Percentiles rank a stretch among this genome's conserved stretches.
These are phyloP conservation scores for Hydrocynus forskahlii DNA, from an alignment of 2,797 vertebrate genomes.

Conservation along the genomic window DNA sequence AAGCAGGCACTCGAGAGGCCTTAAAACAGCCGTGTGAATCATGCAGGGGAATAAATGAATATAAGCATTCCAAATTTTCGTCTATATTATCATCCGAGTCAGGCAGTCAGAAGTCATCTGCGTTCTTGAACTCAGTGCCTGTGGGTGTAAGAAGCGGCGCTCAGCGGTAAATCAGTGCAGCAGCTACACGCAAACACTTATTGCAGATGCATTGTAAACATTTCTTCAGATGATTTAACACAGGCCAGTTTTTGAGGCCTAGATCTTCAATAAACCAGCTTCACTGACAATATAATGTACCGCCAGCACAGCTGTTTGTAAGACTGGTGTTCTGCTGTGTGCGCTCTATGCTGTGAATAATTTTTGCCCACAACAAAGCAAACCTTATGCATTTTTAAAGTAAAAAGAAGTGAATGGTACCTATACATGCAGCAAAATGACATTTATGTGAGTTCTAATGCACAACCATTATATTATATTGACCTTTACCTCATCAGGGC, in stretches of 20 bases:
- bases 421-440: no score
- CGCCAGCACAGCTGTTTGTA: neutral
- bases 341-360: neutral
- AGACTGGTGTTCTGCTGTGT: no score
- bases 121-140: neutral
- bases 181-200: constrained; percentile 23
- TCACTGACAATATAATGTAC: neutral
- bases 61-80: constrained; percentile 1
- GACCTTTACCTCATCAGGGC: neutral
- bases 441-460: no score
- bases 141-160: neutral
- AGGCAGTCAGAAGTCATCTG: constrained; percentile 10
- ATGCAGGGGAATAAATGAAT: constrained; percentile 30
- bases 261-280: constrained; percentile 14
- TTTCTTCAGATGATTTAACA: constrained; percentile 25
- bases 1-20: neutral
- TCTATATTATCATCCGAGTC: constrained; percentile 13
- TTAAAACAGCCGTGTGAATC: constrained; percentile 20
- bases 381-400: no score
- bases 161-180: neutral
- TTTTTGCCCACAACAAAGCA: no score
- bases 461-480: no score
- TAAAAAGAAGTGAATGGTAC: no score
- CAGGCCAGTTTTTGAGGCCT: constrained; percentile 2
- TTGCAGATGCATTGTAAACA: constrained; percentile 8